Percentiles rank a stretch among this genome's conserved stretches.
phyloP scores from a whole-genome alignment of 2,888 invertebrate genomes.

The Rhamphomyia laevipes region DNA sequence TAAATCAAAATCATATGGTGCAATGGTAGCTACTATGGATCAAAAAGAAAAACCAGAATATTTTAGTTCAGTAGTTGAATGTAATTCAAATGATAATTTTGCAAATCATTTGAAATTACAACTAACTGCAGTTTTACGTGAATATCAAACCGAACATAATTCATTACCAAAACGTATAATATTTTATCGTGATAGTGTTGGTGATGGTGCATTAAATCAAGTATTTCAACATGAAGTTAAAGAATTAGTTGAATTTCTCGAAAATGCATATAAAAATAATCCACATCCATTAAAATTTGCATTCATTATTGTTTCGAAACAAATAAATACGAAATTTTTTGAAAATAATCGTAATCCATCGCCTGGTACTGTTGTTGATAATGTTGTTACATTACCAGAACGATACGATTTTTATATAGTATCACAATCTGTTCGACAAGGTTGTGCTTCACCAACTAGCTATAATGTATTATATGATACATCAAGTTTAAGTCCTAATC shows the following conservation, averaged over 20 bases:
- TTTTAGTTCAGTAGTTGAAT: slow-evolving; percentile 61
- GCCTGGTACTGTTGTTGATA: slow-evolving; percentile 82
- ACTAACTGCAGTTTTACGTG: slow-evolving; percentile 37
- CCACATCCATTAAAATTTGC: slow-evolving; percentile 43
- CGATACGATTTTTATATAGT: slow-evolving; percentile 84
- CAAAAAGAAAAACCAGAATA: slow-evolving; percentile 50
- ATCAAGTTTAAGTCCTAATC: slow-evolving; percentile 55
- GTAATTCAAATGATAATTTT: slow-evolving; percentile 61
- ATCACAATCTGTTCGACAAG: slow-evolving; percentile 75
- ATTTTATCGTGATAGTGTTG: slow-evolving; percentile 86
- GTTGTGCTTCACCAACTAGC: slow-evolving; percentile 81
- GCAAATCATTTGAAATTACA: slow-evolving; percentile 58
- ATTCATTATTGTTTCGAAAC: slow-evolving; percentile 79
- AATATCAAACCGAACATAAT: slow-evolving; percentile 27
- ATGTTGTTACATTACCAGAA: slow-evolving; percentile 68
- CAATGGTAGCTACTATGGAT: slow-evolving; percentile 64
- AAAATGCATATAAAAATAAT: slow-evolving; percentile 32
- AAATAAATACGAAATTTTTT: slow-evolving; percentile 71
- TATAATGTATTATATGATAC: slow-evolving; percentile 78
- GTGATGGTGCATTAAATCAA: slow-evolving; percentile 76
- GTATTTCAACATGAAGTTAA: slow-evolving; percentile 67
- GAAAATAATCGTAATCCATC: slow-evolving; percentile 49
- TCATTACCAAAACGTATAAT: slow-evolving; percentile 59
- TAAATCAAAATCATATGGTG: slow-evolving; percentile 57
- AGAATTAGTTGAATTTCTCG: slow-evolving; percentile 45